Evolutionary conservation across 2,113 vertebrate genomes (phyloP).

Genomic region (Sclerurus mexicanus): DNA sequence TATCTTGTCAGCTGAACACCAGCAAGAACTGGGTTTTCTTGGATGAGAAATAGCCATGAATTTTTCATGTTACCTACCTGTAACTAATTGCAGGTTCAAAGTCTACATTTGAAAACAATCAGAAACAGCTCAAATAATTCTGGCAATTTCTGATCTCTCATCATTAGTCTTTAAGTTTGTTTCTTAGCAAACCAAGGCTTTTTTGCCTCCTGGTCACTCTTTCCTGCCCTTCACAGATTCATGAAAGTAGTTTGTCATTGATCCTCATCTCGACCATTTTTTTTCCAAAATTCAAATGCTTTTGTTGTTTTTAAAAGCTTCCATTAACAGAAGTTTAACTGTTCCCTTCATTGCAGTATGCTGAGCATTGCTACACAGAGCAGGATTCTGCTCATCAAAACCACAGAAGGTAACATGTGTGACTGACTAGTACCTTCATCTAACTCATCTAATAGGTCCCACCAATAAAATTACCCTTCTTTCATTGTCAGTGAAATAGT

Average conservation of each 20-base stretch:
- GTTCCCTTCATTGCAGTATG: not conserved
- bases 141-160: not conserved
- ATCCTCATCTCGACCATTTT: not conserved
- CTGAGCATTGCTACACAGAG: not conserved
- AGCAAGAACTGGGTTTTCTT: not conserved
- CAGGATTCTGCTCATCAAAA: not conserved
- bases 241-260: not conserved
- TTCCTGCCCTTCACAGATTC: not conserved
- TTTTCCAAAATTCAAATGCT: not conserved
- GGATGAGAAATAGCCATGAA: not conserved
- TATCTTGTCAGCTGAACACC: not conserved
- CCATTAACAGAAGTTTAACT: not conserved
- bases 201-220: fast-evolving
- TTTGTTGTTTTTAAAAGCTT: not conserved
- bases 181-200: not conserved
- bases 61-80: not conserved
- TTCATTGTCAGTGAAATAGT: not conserved
- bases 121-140: not conserved
- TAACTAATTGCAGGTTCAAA: not conserved
- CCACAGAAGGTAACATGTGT: not conserved
- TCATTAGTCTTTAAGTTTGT: not conserved
- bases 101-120: not conserved
- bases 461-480: not conserved
- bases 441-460: not conserved
- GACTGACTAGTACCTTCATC: not conserved